Evolutionary conservation across 1,140 invertebrate species (phyloP).

Genomic region (Coenobita brevimanus): DNA sequence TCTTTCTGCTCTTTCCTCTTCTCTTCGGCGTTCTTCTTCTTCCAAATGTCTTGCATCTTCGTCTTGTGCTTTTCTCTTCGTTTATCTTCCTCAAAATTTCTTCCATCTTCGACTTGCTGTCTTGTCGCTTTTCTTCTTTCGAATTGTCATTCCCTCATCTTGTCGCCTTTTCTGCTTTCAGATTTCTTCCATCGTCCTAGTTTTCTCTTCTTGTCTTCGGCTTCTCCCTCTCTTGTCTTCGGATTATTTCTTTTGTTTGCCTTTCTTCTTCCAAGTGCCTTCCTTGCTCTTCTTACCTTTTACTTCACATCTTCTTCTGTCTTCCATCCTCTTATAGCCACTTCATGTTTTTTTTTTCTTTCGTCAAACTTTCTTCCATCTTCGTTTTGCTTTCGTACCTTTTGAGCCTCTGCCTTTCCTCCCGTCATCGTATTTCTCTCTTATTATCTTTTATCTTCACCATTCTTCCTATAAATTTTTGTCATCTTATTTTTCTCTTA

Average conservation of each 20-base stretch:
- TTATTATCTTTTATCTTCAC: not conserved
- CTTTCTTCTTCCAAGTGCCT: not conserved
- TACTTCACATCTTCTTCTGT: not conserved
- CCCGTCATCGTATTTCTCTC: not conserved
- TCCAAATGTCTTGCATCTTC: not conserved
- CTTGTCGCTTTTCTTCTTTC: not conserved
- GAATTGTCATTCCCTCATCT: not conserved
- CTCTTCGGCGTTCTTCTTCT: not conserved
- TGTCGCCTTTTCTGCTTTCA: not conserved
- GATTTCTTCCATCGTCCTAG: not conserved
- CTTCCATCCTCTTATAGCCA: not conserved
- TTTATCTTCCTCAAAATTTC: no score
- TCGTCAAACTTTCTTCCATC: not conserved
- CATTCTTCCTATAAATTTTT: not conserved
- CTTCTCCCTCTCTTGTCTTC: not conserved
- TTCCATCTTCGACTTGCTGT: no score
- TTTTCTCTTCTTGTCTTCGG: not conserved
- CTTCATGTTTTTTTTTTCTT: not conserved
- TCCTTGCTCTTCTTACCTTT: not conserved
- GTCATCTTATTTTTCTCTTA: not conserved
- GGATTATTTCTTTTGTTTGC: not conserved
- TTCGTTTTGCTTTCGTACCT: not conserved
- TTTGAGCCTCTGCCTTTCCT: not conserved
- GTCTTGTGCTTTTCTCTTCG: not conserved
- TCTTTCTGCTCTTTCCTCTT: no score